phyloP scores from a whole-genome alignment of 2,797 vertebrate genomes.

The Glossophaga mutica region DNA sequence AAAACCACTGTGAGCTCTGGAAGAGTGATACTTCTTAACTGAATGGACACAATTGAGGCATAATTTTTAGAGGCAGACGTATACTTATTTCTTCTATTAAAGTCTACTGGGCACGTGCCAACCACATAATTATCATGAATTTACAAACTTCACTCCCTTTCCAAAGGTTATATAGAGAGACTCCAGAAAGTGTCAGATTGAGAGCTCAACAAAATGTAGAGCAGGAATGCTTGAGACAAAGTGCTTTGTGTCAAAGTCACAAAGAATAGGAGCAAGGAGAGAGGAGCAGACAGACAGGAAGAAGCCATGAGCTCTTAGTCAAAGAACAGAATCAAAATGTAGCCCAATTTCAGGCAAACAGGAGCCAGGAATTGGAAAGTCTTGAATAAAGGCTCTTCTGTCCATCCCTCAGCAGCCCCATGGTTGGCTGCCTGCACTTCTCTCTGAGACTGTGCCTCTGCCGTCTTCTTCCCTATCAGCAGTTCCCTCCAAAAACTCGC shows the following conservation, averaged over 20 bases:
- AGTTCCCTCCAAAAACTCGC: neutral
- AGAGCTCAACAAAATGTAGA: neutral
- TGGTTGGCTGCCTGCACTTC: neutral
- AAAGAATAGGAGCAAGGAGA: neutral
- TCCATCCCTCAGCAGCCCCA: neutral
- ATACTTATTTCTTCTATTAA: neutral
- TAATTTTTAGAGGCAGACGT: neutral
- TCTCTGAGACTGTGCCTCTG: neutral
- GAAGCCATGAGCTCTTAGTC: neutral
- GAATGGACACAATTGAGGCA: neutral
- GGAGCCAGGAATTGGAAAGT: neutral
- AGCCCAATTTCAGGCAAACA: neutral
- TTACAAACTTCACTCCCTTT: neutral
- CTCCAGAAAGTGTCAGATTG: neutral
- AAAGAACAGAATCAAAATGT: neutral
- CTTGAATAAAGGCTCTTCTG: neutral
- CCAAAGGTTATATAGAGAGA: neutral
- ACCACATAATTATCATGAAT: neutral
- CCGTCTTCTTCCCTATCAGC: neutral
- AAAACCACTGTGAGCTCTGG: neutral
- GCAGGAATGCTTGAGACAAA: neutral
- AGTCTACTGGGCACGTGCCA: neutral
- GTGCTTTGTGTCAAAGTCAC: neutral
- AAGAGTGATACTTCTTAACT: neutral
- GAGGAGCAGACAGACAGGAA: neutral